These are phyloP conservation scores for Oscheius sp. DNA, from an alignment of 1,140 invertebrate species.

Conservation along the genomic window DNA sequence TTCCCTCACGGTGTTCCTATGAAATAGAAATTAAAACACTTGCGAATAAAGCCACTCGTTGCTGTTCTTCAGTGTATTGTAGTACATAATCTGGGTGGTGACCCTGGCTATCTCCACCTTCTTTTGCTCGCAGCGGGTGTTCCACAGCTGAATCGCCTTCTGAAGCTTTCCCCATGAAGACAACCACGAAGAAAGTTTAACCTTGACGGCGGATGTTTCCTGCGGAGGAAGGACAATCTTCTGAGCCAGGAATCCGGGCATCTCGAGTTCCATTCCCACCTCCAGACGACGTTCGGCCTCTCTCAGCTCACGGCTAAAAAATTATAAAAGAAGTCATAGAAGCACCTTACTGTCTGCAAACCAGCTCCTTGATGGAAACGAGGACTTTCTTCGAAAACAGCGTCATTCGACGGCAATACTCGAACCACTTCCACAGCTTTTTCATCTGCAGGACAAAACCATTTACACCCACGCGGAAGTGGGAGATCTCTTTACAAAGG, in stretches of 20 bases:
- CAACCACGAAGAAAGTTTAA: no score
- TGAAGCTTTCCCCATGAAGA: no score
- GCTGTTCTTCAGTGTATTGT: no score
- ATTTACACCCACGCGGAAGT: neutral
- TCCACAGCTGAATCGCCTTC: no score
- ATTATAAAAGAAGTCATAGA: neutral
- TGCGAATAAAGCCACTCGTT: no score
- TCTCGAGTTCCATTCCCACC: neutral
- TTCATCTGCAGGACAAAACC: neutral
- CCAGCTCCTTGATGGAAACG: neutral
- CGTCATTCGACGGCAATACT: neutral
- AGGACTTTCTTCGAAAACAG: neutral
- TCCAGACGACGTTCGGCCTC: neutral
- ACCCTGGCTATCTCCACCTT: no score
- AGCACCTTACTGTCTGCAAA: neutral
- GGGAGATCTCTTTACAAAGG: neutral
- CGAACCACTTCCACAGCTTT: slow-evolving; percentile 6
- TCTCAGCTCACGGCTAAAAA: neutral
- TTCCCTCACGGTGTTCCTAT: neutral
- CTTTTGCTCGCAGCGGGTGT: no score
- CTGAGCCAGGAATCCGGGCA: neutral
- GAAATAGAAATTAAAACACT: no score
- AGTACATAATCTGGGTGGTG: no score
- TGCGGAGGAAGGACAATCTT: neutral
- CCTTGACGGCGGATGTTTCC: no score